A percentile compares a stretch with the other conserved stretches of the same genome.
phyloP scores from a whole-genome alignment of 2,797 vertebrate genomes.

The Morus bassanus region DNA sequence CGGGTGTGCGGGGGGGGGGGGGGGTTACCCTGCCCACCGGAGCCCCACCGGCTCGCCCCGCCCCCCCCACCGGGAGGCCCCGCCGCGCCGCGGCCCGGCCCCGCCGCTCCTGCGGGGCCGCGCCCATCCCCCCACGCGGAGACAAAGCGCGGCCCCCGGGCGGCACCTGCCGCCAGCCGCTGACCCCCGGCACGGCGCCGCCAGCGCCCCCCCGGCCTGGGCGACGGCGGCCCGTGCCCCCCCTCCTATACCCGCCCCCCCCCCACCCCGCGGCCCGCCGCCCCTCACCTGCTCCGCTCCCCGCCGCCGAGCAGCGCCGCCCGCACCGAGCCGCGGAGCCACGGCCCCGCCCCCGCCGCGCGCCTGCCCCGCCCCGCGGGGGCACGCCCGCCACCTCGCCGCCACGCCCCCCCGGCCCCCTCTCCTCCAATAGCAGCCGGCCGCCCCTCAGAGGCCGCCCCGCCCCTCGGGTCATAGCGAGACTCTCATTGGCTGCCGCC shows the following conservation, averaged over 20 bases:
- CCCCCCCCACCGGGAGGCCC: no score
- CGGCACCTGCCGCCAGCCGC: slow-evolving; percentile 33
- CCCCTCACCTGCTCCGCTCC: neutral
- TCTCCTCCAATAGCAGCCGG: neutral
- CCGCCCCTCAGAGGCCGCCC: rapidly evolving
- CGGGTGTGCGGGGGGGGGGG: neutral
- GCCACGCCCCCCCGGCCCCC: neutral
- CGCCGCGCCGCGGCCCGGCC: neutral
- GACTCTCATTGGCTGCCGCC: neutral
- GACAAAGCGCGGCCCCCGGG: slow-evolving; percentile 40
- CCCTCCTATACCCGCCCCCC: no score
- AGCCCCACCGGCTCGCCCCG: neutral
- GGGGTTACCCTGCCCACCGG: neutral
- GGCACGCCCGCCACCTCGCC: no score
- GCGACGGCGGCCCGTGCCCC: no score
- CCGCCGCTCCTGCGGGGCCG: neutral
- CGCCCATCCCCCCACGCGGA: slow-evolving; percentile 40
- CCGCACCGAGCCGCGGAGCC: neutral
- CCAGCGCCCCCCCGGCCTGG: neutral
- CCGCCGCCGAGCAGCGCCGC: neutral
- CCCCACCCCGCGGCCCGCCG: no score
- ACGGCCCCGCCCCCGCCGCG: neutral
- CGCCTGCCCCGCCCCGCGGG: neutral
- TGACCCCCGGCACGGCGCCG: neutral
- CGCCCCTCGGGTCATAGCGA: neutral